Percentiles rank a stretch among this genome's conserved stretches.
phyloP scores from a whole-genome alignment of 2,888 invertebrate genomes.

The Eupithecia tripunctaria region DNA sequence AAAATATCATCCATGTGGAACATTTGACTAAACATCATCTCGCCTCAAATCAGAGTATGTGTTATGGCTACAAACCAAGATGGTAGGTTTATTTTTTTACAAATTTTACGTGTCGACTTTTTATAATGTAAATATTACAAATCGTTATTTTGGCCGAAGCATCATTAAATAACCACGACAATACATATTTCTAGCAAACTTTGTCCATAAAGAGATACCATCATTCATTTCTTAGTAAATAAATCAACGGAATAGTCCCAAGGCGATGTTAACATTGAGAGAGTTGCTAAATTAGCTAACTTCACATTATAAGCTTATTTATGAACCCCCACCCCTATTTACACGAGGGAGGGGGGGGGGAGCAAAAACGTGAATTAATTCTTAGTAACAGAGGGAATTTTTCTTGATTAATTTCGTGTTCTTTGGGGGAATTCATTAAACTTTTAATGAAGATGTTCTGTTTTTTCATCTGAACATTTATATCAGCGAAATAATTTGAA shows the following conservation, averaged over 20 bases:
- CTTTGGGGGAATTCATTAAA: constrained; percentile 8
- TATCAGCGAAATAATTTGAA: neutral
- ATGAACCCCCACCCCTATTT: constrained; percentile 60
- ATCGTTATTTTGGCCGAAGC: neutral
- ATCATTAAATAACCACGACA: neutral
- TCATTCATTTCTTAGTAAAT: constrained; percentile 27
- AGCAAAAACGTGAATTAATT: constrained; percentile 27
- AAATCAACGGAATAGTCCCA: constrained; percentile 38
- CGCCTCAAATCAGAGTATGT: neutral
- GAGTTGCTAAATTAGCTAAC: constrained; percentile 46
- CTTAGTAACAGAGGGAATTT: constrained; percentile 16
- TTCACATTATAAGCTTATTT: constrained; percentile 58
- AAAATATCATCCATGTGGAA: too few species aligned
- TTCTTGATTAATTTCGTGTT: constrained; percentile 12
- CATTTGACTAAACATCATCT: neutral
- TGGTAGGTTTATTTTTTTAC: neutral
- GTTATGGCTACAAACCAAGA: neutral
- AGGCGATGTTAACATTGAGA: constrained; percentile 38
- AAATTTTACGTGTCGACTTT: neutral
- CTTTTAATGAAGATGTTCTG: constrained; percentile 14
- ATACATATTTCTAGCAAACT: neutral
- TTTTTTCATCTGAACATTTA: constrained; percentile 4
- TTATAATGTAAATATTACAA: neutral
- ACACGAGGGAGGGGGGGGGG: constrained; percentile 41
- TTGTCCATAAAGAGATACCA: constrained; percentile 2